phyloP scores from a whole-genome alignment of 2,797 vertebrate genomes.

The Aulostomus chinensis region DNA sequence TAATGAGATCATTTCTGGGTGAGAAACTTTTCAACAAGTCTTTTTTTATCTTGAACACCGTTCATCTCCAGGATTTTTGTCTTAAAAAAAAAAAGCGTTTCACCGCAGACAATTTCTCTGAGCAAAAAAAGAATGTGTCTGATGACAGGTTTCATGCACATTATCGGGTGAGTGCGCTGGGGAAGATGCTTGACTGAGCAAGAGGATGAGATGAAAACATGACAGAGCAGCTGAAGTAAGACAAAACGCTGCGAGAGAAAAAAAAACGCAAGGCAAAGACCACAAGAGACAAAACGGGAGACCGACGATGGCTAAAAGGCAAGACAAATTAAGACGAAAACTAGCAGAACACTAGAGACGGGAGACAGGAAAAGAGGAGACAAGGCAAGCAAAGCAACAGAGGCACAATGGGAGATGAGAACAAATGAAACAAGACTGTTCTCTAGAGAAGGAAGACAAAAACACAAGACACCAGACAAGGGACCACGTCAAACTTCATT shows the following conservation, averaged over 20 bases:
- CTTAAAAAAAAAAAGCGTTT: too few species aligned
- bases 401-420: conserved; percentile 16
- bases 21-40: conserved; percentile 34
- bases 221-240: conserved; percentile 10
- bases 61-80: conserved; percentile 28
- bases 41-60: conserved; percentile 33
- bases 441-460: conserved; percentile 1
- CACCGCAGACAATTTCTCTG: background rate
- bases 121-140: conserved; percentile 13
- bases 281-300: background rate
- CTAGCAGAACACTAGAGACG: background rate
- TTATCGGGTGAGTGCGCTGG: conserved; percentile 33
- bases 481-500: conserved; percentile 1
- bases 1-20: conserved; percentile 16
- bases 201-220: conserved; percentile 12
- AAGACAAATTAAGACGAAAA: background rate
- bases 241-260: background rate
- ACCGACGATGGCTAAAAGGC: background rate
- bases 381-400: conserved; percentile 1
- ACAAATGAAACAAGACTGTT: conserved; percentile 9
- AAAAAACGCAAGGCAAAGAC: conserved; percentile 2
- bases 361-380: background rate
- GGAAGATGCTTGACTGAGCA: conserved; percentile 47
- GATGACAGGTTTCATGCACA: conserved; percentile 20
- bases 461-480: background rate